Evolutionary conservation across 2,113 vertebrate genomes (phyloP), one percentile per base, ranked within the genome.

Genomic region (Hoplias malabaricus): DNA sequence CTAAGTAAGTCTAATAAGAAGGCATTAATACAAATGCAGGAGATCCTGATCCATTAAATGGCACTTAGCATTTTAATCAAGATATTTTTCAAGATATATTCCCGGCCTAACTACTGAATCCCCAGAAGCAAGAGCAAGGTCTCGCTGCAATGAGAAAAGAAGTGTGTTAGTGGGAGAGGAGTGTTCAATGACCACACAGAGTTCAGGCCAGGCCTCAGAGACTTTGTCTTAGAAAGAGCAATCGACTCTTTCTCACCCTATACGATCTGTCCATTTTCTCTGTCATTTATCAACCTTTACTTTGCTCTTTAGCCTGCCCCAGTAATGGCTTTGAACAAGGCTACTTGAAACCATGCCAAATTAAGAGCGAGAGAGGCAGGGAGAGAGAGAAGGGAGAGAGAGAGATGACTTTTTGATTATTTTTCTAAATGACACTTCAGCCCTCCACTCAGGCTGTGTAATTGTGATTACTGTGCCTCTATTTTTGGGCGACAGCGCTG

Each of bases 381-480:
- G 23, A 21, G 59, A 21, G 68, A 46, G 59, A 75, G 62, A 73
- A 46, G 57, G 69, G 69, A 80, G 69, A 73, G 70, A 78, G 69
- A 82, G 81, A 54, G 77, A 83, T 73, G 79, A 73, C 79, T 82
- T 85, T 82, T 82, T 82, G 80, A 84, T 83, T 82, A 82, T 83
- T 80, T 82, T 86, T 82, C 81, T 82, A 84, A 87, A 84, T 82
- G 83, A 88, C 79, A 87, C 86, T 87, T 85, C 86, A 85, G 80
- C 70, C 78, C 73, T 81, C 78, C 71, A 81, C 50, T 75, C 75
- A 21, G 80, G 73, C 83, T 76, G 80, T 77, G 85, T 84, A 84
- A 84, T 83, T 84, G 82, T 85, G 77, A 80, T 85, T 84, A 86
- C 83, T 79, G 82, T 84, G 82, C 76, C 83, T 86, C 86, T 84